Percentiles rank a stretch among this genome's conserved stretches.
Conservation (phyloP, 2,113 vertebrate species). For the Rhinolophus sinicus region DNA sequence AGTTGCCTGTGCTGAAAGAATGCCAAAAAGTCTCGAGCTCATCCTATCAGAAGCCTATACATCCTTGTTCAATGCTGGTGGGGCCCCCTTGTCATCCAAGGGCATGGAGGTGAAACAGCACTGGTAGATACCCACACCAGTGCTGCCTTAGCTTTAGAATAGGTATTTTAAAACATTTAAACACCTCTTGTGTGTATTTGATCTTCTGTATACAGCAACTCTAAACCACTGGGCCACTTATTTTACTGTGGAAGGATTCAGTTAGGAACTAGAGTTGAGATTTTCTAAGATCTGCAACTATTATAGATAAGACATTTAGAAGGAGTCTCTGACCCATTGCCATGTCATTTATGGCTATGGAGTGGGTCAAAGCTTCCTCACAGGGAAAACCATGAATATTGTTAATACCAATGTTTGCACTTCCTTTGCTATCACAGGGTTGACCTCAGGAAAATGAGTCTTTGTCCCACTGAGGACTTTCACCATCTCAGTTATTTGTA, state of each 20-base stretch:
- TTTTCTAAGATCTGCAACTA: conserved; percentile 5
- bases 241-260: conserved; percentile 27
- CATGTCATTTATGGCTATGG: not conserved
- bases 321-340: not conserved
- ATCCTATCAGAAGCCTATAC: not conserved
- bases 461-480: not conserved
- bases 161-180: not conserved
- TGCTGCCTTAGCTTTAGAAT: not conserved
- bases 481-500: not conserved
- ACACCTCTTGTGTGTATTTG: not conserved
- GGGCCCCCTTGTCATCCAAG: not conserved
- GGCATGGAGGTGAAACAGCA: not conserved
- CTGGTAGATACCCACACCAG: no score
- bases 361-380: not conserved
- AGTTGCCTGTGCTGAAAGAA: not conserved
- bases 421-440: not conserved
- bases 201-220: not conserved
- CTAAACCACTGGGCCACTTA: not conserved
- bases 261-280: not conserved
- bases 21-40: not conserved
- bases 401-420: not conserved
- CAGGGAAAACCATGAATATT: not conserved
- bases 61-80: not conserved
- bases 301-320: not conserved
- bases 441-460: not conserved